Evolutionary conservation across 1,140 invertebrate species (phyloP), one percentile per base, ranked within the genome.

Genomic region (Camponotus pennsylvanicus): DNA sequence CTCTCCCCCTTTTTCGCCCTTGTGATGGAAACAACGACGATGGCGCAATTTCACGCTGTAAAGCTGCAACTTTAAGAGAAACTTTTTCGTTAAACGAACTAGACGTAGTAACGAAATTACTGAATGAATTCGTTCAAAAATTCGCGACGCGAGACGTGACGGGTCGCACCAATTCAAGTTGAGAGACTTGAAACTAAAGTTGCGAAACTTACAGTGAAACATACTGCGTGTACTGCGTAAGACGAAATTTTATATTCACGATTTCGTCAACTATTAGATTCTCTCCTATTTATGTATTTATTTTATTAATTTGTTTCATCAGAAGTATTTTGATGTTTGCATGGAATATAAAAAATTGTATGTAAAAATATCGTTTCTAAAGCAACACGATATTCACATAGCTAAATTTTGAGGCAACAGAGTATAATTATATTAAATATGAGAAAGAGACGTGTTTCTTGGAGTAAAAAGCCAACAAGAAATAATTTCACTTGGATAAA

Each of bases 31-130:
- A 82, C 79, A 61, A 82, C 52, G 40, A 27, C 55, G 69, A 32
- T 55, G 79, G 55, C 79, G 55, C 69, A 83, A 83, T 83, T 83
- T 63, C 69, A 61, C 79, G 55, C 40, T 75, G 69, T 61, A 61
- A 75, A 61, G 57, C 69, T 61, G 79, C 61, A 83, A 83, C 79
- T 83, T 83, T 45, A 57, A 63, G 55, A 27, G 27, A 18, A 83
- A 83, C 69, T 83, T 83, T 73, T 83, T 83, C 69, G 79, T 75
- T 73, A 55, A 69, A 61, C 79, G 79, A 83, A 75, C 67, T 57
- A n/a, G 37, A 34, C 40, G 21, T n/a, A 27, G 37, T 75, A 75
- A 83, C 79, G 55, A 83, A 83, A 83, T 83, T 83, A 71, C 55
- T n/a, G 69, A 55, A 75, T 73, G 79, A 83, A 75, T 67, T 73